Conservation (phyloP, 2,113 vertebrate species). For the Neoarius graeffei region DNA sequence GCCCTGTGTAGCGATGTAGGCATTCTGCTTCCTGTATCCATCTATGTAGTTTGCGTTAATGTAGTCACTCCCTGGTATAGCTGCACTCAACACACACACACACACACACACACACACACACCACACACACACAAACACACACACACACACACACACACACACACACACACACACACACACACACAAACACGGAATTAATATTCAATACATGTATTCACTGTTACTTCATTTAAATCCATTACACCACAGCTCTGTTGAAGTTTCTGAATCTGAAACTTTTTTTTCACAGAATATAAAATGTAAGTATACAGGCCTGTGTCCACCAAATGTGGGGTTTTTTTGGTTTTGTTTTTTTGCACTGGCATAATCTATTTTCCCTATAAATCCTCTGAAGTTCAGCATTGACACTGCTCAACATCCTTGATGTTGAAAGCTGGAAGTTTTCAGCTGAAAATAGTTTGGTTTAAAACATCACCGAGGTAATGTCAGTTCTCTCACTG, state of each 20-base stretch:
- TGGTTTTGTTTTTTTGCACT: too few species aligned
- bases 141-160: not conserved
- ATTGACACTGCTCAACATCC: too few species aligned
- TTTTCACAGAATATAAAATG: not conserved
- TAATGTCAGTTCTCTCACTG: too few species aligned
- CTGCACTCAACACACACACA: conserved; percentile 59
- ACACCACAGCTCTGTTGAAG: not conserved
- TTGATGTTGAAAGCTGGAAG: too few species aligned
- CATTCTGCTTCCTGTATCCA: conserved; percentile 95
- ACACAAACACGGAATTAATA: not conserved
- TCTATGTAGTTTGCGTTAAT: conserved; percentile 96
- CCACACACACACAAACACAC: not conserved
- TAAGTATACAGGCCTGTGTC: not conserved
- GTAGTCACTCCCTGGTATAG: conserved; percentile 91
- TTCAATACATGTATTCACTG: not conserved
- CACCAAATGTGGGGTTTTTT: too few species aligned
- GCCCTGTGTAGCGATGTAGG: conserved; percentile 95
- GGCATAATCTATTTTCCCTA: too few species aligned
- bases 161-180: not conserved
- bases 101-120: not conserved
- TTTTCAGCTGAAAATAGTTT: too few species aligned
- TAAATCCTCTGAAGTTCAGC: too few species aligned
- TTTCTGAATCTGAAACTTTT: not conserved
- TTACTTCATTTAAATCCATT: not conserved
- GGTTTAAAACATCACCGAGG: too few species aligned